phyloP scores from a whole-genome alignment of 2,888 invertebrate species.

The Tuta absoluta region DNA sequence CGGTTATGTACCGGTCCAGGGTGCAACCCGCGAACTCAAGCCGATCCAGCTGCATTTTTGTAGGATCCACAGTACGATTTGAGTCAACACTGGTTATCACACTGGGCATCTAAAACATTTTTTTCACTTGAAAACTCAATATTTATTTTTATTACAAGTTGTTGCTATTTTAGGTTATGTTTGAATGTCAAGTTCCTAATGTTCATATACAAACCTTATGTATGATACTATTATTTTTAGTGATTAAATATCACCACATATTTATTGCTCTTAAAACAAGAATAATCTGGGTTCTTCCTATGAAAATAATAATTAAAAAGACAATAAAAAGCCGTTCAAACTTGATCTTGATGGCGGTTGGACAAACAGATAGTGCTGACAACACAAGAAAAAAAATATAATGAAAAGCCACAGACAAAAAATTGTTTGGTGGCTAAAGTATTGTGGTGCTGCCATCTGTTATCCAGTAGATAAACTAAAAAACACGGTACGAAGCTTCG shows the following conservation, averaged over 20 bases:
- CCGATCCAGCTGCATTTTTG: conserved; percentile 82
- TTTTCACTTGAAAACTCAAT: conserved; percentile 7
- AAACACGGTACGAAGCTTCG: too few relatives aligned
- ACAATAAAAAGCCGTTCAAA: conserved; percentile 3
- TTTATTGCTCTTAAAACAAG: conserved; percentile 1
- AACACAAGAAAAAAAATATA: neutral
- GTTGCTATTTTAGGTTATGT: conserved; percentile 27
- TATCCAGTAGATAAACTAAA: too few relatives aligned
- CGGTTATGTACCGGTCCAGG: conserved; percentile 87
- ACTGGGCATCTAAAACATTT: conserved; percentile 71
- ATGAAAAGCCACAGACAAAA: neutral
- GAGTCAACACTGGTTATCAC: conserved; percentile 57
- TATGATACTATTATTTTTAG: neutral
- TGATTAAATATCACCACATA: conserved; percentile 7
- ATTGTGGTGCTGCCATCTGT: too few relatives aligned
- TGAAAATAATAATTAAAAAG: neutral
- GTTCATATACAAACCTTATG: conserved; percentile 7
- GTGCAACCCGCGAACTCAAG: conserved; percentile 90
- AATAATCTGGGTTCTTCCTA: neutral
- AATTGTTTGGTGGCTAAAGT: neutral
- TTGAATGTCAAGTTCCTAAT: conserved; percentile 20
- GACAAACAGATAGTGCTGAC: neutral
- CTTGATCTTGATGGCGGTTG: neutral
- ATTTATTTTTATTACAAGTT: conserved; percentile 21
- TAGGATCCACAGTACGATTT: conserved; percentile 56